A percentile compares a stretch with the other conserved stretches of the same genome.
These are phyloP conservation scores for Choloepus didactylus DNA, from an alignment of 2,797 vertebrate genomes.

Conservation along the genomic window DNA sequence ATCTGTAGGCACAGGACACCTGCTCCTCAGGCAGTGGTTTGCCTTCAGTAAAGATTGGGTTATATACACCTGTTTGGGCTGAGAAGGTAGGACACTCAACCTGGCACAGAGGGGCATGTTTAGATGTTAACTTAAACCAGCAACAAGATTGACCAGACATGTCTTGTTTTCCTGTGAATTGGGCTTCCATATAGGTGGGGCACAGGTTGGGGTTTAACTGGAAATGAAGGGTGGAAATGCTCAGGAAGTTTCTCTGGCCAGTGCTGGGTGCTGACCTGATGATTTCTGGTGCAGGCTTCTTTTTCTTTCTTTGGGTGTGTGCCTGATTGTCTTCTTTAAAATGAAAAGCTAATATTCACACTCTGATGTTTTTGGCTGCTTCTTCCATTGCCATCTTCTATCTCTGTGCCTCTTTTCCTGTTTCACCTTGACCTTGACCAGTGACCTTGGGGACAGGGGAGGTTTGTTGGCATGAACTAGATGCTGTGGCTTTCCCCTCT, in stretches of 20 bases:
- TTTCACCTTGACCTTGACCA: not conserved
- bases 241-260: not conserved
- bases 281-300: not conserved
- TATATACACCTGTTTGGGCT: not conserved
- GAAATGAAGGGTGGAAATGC: not conserved
- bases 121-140: rapidly evolving
- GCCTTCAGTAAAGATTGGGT: not conserved
- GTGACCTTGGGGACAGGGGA: not conserved
- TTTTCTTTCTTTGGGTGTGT: not conserved
- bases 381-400: not conserved
- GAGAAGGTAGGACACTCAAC: not conserved
- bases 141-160: not conserved
- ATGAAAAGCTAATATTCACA: not conserved
- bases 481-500: rapidly evolving
- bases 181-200: not conserved
- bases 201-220: too few relatives aligned
- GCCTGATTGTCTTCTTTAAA: not conserved
- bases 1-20: not conserved
- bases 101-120: too few relatives aligned
- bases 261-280: not conserved
- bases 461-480: too few relatives aligned
- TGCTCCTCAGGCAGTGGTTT: too few relatives aligned
- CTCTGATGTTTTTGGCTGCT: not conserved
- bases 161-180: too few relatives aligned
- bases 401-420: not conserved